Base-by-base conservation (phyloP, 2,888 invertebrate species). In the Alloplasta piceator region DNA sequence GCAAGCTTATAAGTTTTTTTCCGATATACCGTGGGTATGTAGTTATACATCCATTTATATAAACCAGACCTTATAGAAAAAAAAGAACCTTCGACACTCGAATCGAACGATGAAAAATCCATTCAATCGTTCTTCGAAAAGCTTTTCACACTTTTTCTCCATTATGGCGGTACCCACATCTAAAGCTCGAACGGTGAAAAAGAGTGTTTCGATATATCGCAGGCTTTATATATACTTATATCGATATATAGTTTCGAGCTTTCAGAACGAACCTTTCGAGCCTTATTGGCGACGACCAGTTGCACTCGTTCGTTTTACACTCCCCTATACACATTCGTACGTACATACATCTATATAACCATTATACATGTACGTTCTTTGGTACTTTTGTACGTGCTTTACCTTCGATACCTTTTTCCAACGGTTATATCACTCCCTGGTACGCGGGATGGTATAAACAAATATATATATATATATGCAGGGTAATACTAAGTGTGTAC, bases 281-380 rank as follows among this genome's bases (percentile, higher is more conserved):
- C 71, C 71, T 66, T 67, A 72, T 66, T 66, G 61, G 76, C 76
- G 70, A 63, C 76, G 76, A 76, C 73, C 67, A 78, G 73, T 78
- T 72, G 73, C 78, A 78, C 78, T 73, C 43, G 66, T 73, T 12
- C 14, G 14, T 52, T 5, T 43, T 4, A 36, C 41, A 6, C 61
- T 43, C 41, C 61, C 72, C 10, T 50, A 50, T 43, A 26, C 3
- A 26, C 61, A 9, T 36, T 61, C 61, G 9, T 39, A 38, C 7
- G 26, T 10, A 67, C 9, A 67, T n/a, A 55, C 39, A 26, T 41
- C 4, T 50, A 52, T 52, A 26, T 68, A 55, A 4, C 36, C 55
- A 43, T 50, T 43, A 52, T 73, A 55, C 36, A 10, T 38, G 66
- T 36, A 48, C 36, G 64, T 74, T 56, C 66, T 63, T 73, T 26